Percentiles rank a stretch among this genome's conserved stretches.
These are phyloP conservation scores for Notothenia coriiceps DNA, from an alignment of 2,113 vertebrate species.

Conservation along the genomic window DNA sequence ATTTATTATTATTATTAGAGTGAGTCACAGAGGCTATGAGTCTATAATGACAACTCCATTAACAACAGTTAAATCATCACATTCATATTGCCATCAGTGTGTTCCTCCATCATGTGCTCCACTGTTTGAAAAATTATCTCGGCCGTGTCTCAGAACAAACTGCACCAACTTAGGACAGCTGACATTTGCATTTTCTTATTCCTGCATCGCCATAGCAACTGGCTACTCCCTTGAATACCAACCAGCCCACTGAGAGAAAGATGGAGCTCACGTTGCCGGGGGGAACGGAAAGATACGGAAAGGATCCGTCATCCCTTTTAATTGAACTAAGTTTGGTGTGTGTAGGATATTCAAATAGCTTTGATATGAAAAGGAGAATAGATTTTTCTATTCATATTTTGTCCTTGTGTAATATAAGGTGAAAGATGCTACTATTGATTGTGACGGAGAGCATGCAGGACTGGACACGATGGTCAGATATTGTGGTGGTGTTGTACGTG, in stretches of 20 bases:
- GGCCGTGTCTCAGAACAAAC: constrained; percentile 60
- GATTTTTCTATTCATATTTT: background rate
- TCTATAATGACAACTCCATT: constrained; percentile 28
- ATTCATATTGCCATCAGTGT: constrained; percentile 21
- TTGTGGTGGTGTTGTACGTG: constrained; percentile 24
- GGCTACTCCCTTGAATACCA: constrained; percentile 81
- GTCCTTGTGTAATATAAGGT: constrained; percentile 44
- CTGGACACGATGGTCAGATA: constrained; percentile 40
- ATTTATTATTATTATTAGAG: background rate
- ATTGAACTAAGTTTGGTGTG: constrained; percentile 19
- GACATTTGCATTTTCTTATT: constrained; percentile 81
- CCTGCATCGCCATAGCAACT: constrained; percentile 76
- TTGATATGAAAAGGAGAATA: background rate
- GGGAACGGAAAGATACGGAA: constrained; percentile 49
- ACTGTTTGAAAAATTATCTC: constrained; percentile 61
- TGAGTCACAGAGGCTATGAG: constrained; percentile 12
- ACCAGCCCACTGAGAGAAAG: constrained; percentile 67
- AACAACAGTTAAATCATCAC: constrained; percentile 31
- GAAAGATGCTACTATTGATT: constrained; percentile 48
- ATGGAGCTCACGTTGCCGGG: constrained; percentile 57
- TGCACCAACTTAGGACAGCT: constrained; percentile 73
- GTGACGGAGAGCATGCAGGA: constrained; percentile 17
- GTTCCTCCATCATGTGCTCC: constrained; percentile 41
- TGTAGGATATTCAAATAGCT: background rate
- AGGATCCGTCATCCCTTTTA: constrained; percentile 5